Conservation (phyloP, 2,797 vertebrate genomes). For the Tenualosa ilisha region DNA sequence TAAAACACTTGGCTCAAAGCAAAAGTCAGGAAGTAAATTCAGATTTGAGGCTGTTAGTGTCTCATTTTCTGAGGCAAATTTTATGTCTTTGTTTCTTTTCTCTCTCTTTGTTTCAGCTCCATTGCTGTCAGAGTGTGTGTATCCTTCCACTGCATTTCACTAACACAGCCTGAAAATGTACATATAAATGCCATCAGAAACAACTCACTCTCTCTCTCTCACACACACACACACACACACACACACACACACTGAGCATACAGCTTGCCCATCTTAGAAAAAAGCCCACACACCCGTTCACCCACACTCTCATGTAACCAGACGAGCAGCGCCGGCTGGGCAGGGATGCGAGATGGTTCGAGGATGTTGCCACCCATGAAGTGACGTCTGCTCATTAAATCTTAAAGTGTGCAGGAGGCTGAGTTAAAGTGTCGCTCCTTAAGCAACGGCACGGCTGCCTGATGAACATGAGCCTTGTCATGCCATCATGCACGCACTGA, state of each 20-base stretch:
- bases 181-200: conserved; percentile 75
- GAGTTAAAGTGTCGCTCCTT: conserved; percentile 48
- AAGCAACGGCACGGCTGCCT: conserved; percentile 27
- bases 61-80: conserved; percentile 36
- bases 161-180: conserved; percentile 73
- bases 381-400: conserved; percentile 68
- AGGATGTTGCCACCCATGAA: conserved; percentile 58
- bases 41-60: neutral
- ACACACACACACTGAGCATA: conserved; percentile 58
- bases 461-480: neutral
- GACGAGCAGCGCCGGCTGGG: neutral
- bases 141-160: conserved; percentile 66
- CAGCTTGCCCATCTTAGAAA: conserved; percentile 60
- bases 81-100: conserved; percentile 33
- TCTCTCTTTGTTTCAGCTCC: conserved; percentile 43
- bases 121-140: conserved; percentile 61
- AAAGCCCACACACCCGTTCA: neutral
- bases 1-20: neutral
- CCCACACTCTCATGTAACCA: neutral
- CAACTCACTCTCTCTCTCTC: conserved; percentile 54
- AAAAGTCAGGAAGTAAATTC: neutral
- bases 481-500: neutral
- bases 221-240: conserved; percentile 61
- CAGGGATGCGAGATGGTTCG: conserved; percentile 58
- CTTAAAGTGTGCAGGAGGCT: conserved; percentile 56